Conservation (phyloP, 1,140 invertebrate genomes). For the Gonioctena quinquepunctata region DNA sequence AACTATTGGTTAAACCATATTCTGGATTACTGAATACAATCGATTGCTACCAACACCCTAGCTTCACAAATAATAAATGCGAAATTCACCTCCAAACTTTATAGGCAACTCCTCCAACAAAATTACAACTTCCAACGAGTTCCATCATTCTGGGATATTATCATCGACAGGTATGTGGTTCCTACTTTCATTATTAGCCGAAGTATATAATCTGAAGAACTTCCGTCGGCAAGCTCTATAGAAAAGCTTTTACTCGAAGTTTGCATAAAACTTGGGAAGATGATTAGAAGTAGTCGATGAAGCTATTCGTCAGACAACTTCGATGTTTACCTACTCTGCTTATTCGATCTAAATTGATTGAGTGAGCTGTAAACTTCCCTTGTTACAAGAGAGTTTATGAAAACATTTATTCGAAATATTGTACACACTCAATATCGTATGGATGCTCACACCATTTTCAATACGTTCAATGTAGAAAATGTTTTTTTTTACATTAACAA, state of each 20-base stretch:
- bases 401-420: too few species aligned
- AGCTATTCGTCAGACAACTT: not conserved
- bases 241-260: not conserved
- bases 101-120: not conserved
- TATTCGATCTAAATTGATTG: not conserved
- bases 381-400: too few species aligned
- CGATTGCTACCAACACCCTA: too few species aligned
- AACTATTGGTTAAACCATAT: too few species aligned
- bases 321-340: not conserved
- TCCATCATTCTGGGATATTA: not conserved
- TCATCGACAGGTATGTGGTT: not conserved
- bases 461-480: too few species aligned
- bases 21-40: too few species aligned
- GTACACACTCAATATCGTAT: too few species aligned
- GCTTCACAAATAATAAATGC: not conserved
- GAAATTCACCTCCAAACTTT: not conserved
- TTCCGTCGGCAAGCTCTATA: not conserved
- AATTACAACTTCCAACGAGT: not conserved
- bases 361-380: too few species aligned
- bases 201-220: not conserved
- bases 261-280: not conserved
- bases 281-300: not conserved
- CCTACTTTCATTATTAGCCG: not conserved
- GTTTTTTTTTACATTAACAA: too few species aligned
- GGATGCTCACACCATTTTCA: too few species aligned